phyloP scores from a whole-genome alignment of 2,888 invertebrate species.

The Cenopis cana region DNA sequence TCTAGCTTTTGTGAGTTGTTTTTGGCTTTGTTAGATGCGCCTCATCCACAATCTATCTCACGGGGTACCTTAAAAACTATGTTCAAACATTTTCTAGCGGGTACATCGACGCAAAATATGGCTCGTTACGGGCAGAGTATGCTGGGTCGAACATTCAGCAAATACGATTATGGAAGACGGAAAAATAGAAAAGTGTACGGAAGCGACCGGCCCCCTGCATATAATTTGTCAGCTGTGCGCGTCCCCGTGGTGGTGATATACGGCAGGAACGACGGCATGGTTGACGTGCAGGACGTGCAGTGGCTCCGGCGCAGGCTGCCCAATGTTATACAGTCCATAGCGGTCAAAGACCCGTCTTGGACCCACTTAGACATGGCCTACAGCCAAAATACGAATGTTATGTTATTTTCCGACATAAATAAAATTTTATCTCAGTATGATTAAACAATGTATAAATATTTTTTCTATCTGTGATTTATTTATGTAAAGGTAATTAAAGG shows the following conservation, averaged over 20 bases:
- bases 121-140: constrained; percentile 37
- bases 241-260: constrained; percentile 29
- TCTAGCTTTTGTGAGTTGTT: constrained; percentile 24
- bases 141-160: constrained; percentile 14
- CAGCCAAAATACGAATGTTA: constrained; percentile 21
- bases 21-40: constrained; percentile 26
- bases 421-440: constrained; percentile 33
- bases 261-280: constrained; percentile 34
- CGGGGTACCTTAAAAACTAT: constrained; percentile 15
- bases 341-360: constrained; percentile 29
- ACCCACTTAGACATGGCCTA: constrained; percentile 38
- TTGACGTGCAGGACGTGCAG: constrained; percentile 30
- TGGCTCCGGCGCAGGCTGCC: constrained; percentile 30
- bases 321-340: constrained; percentile 18
- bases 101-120: constrained; percentile 36
- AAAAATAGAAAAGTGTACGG: constrained; percentile 29
- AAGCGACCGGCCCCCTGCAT: constrained; percentile 18
- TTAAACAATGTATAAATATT: neutral
- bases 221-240: constrained; percentile 29
- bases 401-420: constrained; percentile 18
- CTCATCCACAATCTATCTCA: constrained; percentile 29
- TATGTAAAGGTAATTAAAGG: no score
- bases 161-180: constrained; percentile 24
- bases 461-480: neutral
- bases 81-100: constrained; percentile 34